Evolutionary conservation across 1,140 invertebrate species (phyloP).

Genomic region (Araneus ventricosus): DNA sequence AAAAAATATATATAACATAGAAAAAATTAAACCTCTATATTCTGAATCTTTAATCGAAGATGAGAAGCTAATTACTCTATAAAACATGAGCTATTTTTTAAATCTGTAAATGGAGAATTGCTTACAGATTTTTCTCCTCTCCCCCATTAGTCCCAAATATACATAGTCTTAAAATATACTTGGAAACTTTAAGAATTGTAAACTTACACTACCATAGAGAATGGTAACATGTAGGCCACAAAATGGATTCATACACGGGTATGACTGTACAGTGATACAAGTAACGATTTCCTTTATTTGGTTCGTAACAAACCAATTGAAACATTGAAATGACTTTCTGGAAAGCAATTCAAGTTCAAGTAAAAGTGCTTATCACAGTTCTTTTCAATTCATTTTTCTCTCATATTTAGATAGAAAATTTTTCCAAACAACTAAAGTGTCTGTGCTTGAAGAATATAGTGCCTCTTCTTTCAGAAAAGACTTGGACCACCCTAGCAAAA

Average conservation of each 20-base stretch:
- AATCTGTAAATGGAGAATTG: background rate
- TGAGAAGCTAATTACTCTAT: no score
- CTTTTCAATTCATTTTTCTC: background rate
- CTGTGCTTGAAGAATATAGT: background rate
- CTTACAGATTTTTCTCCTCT: background rate
- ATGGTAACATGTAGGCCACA: conserved; percentile 58
- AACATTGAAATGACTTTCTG: conserved; percentile 37
- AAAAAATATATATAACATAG: no score
- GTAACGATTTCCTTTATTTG: conserved; percentile 7
- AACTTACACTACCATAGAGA: conserved; percentile 28
- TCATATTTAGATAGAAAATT: background rate
- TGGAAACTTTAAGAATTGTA: conserved; percentile 6
- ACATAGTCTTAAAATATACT: conserved; percentile 1
- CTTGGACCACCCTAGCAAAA: no score
- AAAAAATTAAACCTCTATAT: no score
- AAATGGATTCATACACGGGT: conserved; percentile 41
- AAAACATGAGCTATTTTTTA: background rate
- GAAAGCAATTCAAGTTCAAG: conserved; percentile 13
- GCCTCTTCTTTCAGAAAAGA: no score
- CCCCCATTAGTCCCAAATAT: conserved; percentile 32
- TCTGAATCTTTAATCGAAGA: no score
- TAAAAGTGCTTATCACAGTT: conserved; percentile 8
- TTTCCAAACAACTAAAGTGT: no score
- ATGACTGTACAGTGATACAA: conserved; percentile 46
- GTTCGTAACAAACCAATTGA: background rate